Base-by-base conservation (phyloP, 2,113 vertebrate genomes). In the Tapirus terrestris region DNA sequence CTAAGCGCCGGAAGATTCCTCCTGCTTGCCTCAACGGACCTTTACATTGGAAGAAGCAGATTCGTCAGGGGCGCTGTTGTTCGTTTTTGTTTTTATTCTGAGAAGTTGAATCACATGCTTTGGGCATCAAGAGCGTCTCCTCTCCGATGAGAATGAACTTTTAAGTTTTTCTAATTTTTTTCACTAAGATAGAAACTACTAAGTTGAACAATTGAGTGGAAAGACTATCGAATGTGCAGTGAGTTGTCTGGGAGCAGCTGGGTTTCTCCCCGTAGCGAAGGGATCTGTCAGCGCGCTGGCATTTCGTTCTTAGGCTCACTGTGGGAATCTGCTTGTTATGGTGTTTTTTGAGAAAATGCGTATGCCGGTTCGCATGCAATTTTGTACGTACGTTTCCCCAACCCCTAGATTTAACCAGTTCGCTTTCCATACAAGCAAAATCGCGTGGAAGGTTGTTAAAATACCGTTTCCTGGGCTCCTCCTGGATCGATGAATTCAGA, bases 161-260 rank as follows among this genome's bases (percentile, higher is more conserved):
- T 79, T 3, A 8, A 8, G 2, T 25, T 72, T 77, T 61, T 65
- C n/a, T 36, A 8, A 18, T 10, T 36, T 43, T 85, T 77, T 53
- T 53, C 21, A 14, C 16, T 11, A 75, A 70, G 3, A 67, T 11
- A 61, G 65, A 63, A 81, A 65, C 1, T 20, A 25, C 31, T 60
- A 18, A 29, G 13, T 77, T 10, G 83, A 53, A 17, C 29, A 6
- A 0, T 11, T 27, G 23, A 3, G 23, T 77, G 43, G 68, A 89
- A 79, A 20, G 56, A 67, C 8, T 80, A 14, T 8, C 36, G 87
- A 98, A 98, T 79, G 79, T 96, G 90, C 96, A 9, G 79, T 61
- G 60, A 16, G 23, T 31, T 12, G 33, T 21, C 16, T 23, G 73
- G 25, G 12, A 36, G 14, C 53, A 18, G 29, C 29, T 5, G 56